Evolutionary conservation across 2,113 vertebrate genomes (phyloP).

Genomic region (Thunnus thynnus): DNA sequence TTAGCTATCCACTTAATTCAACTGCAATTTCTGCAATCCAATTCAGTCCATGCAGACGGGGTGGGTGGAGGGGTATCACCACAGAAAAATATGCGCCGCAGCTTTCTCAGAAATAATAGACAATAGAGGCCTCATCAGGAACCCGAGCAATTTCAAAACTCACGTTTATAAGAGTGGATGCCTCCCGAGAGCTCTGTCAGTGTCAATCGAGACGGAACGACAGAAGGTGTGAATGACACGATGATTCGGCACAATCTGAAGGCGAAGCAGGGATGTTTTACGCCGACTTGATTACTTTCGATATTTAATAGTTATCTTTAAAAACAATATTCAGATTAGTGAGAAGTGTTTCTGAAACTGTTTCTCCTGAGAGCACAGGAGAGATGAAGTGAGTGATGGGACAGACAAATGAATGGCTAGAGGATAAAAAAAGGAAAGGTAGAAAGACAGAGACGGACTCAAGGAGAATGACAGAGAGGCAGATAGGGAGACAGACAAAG

Average conservation of each 20-base stretch:
- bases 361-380: not conserved
- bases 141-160: constrained; percentile 40
- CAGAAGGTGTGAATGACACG: not conserved
- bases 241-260: not conserved
- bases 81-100: constrained; percentile 15
- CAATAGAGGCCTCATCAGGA: constrained; percentile 32
- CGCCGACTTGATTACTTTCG: not conserved
- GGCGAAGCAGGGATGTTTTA: not conserved
- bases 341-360: not conserved
- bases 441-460: constrained; percentile 11
- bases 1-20: constrained; percentile 53
- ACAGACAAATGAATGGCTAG: constrained; percentile 14
- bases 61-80: constrained; percentile 3
- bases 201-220: constrained; percentile 3
- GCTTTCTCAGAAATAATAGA: constrained; percentile 42
- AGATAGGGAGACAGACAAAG: constrained; percentile 39
- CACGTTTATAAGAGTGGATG: not conserved
- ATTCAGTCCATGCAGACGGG: constrained; percentile 35
- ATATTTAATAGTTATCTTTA: not conserved
- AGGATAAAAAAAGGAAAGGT: not conserved
- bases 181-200: constrained; percentile 1
- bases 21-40: constrained; percentile 49
- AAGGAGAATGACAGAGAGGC: constrained; percentile 29
- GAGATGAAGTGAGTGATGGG: constrained; percentile 34
- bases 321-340: not conserved